Conservation (phyloP, 2,113 vertebrate genomes). For the Rhea americana region DNA sequence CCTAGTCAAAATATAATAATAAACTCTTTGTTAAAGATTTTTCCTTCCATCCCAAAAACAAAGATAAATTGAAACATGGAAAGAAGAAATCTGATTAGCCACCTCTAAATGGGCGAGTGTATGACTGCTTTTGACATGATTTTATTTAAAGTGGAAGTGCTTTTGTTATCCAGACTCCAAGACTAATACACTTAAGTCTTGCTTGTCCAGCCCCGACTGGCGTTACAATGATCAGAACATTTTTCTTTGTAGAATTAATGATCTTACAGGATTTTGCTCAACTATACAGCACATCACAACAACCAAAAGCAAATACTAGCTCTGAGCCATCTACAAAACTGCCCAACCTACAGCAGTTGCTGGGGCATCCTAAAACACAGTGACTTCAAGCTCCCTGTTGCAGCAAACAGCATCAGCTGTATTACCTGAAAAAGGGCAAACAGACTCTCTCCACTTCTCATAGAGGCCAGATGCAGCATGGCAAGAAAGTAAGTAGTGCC, state of each 20-base stretch:
- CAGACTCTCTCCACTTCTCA: neutral
- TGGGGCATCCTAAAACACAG: neutral
- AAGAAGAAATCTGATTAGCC: neutral
- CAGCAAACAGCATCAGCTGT: neutral
- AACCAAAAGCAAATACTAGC: neutral
- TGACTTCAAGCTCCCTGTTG: neutral
- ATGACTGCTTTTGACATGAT: neutral
- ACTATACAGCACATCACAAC: neutral
- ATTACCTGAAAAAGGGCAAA: neutral
- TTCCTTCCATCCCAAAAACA: neutral
- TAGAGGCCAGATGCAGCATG: fast-evolving
- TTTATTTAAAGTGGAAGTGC: neutral
- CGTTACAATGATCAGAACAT: neutral
- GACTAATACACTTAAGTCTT: neutral
- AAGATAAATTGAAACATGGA: conserved; percentile 4
- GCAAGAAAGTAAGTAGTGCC: neutral
- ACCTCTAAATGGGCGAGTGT: neutral
- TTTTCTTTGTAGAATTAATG: neutral
- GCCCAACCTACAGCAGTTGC: neutral
- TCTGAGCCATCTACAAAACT: neutral
- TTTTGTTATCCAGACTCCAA: neutral
- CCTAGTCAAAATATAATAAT: neutral
- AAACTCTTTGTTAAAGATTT: neutral
- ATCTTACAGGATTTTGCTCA: neutral
- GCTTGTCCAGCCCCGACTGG: neutral